phyloP scores from a whole-genome alignment of 2,113 vertebrate genomes.

The Amazona guildingii region DNA sequence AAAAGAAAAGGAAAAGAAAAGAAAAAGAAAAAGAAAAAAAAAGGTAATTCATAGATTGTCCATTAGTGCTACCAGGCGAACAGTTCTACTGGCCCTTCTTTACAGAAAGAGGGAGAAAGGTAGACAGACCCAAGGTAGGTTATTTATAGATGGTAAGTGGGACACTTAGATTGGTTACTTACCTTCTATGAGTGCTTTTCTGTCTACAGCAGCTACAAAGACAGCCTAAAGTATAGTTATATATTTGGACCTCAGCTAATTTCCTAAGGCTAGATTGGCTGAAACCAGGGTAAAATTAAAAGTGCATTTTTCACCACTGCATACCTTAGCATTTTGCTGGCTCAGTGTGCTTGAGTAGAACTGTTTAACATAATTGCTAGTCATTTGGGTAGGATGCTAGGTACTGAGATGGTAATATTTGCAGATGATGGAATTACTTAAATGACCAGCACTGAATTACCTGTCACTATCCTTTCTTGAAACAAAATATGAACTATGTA shows the following conservation, averaged over 20 bases:
- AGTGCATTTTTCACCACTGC: slow-evolving; percentile 1
- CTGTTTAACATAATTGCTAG: slow-evolving; percentile 19
- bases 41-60: not conserved
- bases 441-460: slow-evolving; percentile 5
- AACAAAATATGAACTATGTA: not conserved
- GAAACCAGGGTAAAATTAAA: slow-evolving; percentile 13
- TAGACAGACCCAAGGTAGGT: not conserved
- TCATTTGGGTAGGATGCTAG: not conserved
- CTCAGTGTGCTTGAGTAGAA: slow-evolving; percentile 3
- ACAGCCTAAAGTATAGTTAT: not conserved
- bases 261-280: not conserved
- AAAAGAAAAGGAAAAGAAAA: not conserved
- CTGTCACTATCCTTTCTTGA: slow-evolving; percentile 19
- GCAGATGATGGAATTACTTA: slow-evolving; percentile 50
- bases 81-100: not conserved
- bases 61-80: not conserved
- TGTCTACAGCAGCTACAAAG: not conserved
- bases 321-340: not conserved
- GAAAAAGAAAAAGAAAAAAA: not conserved
- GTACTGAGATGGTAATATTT: slow-evolving; percentile 22
- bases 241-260: not conserved
- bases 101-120: not conserved
- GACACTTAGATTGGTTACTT: not conserved
- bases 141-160: not conserved
- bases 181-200: not conserved